These are phyloP conservation scores for Dioctria rufipes DNA, from an alignment of 2,888 invertebrate species.

Conservation along the genomic window DNA sequence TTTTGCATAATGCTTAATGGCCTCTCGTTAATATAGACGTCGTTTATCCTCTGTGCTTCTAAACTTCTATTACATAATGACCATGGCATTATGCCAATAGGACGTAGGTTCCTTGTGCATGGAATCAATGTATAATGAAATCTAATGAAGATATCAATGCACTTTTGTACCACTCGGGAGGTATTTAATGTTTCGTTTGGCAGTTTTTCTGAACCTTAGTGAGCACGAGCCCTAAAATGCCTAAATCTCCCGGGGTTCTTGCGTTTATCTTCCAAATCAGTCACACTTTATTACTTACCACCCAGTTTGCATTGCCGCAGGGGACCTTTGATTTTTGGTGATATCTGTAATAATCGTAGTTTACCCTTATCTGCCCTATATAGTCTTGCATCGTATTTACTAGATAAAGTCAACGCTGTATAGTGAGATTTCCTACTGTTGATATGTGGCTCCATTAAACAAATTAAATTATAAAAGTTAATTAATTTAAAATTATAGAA, in stretches of 20 bases:
- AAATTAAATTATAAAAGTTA: too few relatives aligned
- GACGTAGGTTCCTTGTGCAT: slow-evolving; percentile 30
- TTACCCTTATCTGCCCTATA: too few relatives aligned
- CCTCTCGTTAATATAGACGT: slow-evolving; percentile 50
- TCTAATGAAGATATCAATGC: slow-evolving; percentile 45
- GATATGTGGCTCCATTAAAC: too few relatives aligned
- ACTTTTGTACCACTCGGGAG: slow-evolving; percentile 12
- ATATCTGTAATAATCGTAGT: too few relatives aligned
- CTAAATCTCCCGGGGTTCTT: slow-evolving; percentile 27
- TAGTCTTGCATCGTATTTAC: too few relatives aligned
- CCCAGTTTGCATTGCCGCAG: slow-evolving; percentile 1
- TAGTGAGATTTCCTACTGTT: too few relatives aligned
- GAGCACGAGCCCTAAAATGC: slow-evolving; percentile 2
- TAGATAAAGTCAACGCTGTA: too few relatives aligned
- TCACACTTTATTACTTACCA: slow-evolving; percentile 32
- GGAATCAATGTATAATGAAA: slow-evolving; percentile 38
- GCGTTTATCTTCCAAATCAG: slow-evolving; percentile 45
- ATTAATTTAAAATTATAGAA: too few relatives aligned
- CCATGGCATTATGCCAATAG: slow-evolving; percentile 38
- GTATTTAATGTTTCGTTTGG: slow-evolving; percentile 39
- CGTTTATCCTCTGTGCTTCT: slow-evolving; percentile 25
- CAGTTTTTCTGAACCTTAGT: slow-evolving; percentile 1
- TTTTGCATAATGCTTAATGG: slow-evolving; percentile 53
- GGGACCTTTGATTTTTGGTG: neutral
- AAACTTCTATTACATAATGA: slow-evolving; percentile 43